Evolutionary conservation across 2,888 invertebrate genomes (phyloP), one percentile per base, ranked within the genome.

Genomic region (Napeogenes sylphis): DNA sequence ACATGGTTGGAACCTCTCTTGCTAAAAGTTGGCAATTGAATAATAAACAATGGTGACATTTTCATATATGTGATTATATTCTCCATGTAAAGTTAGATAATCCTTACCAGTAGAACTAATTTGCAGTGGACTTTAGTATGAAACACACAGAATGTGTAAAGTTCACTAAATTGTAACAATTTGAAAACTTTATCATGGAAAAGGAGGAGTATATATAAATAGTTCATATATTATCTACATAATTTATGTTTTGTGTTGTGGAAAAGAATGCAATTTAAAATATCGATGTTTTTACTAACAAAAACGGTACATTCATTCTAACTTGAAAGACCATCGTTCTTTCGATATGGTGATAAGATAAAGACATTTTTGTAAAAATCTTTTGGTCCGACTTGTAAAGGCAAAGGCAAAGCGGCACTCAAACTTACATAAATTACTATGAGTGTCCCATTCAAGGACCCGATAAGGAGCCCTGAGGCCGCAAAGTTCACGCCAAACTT

Each of bases 361-460:
- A 67, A 60, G 64, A 51, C 55, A 65, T 69, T 68, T 66, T 66
- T 58, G 59, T 66, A 61, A 68, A 65, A 71, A 65, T 58, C 42
- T 57, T 67, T 63, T 59, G 63, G 65, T 35, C 55, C 59, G 62
- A 56, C 53, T 63, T 64, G 61, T 58, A 58, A 67, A 68, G 64
- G 64, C 58, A 56, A n/a, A 58, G 57, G 64, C 53, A 32, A 59
- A 47, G 56, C 61, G 68, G 66, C 66, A 74, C 75, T 77, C 75
- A 70, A 67, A 70, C 64, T 70, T 73, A 82, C 84, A 87, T 87
- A 88, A 87, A 88, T 87, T 83, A 85, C 82, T 78, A 79, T 78
- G 81, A 87, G 82, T 85, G 84, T 83, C 82, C 75, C 82, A 81
- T 79, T 80, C 76, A 72, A 72, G 73, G 67, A 63, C 62, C 68